Evolutionary conservation across 2,797 vertebrate genomes (phyloP).

Genomic region (Eulemur albifrons): DNA sequence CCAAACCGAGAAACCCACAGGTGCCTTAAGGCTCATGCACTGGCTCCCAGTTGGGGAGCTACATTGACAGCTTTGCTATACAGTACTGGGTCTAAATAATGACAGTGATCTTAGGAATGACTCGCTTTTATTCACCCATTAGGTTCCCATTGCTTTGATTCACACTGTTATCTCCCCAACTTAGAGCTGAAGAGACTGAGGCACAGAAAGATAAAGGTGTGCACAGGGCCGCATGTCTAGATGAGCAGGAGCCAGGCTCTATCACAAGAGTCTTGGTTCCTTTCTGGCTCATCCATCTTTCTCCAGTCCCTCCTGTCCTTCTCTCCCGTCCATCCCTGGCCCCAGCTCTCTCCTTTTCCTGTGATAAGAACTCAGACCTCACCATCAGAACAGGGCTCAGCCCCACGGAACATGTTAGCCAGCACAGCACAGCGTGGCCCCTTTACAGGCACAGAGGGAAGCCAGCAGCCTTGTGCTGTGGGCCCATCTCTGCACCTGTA

Average conservation of each 20-base stretch:
- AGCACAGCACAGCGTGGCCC: background rate
- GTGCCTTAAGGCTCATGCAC: rapidly evolving
- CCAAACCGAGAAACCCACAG: background rate
- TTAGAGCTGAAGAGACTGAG: background rate
- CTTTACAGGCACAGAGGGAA: background rate
- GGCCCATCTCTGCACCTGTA: rapidly evolving
- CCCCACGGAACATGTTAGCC: background rate
- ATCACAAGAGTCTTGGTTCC: background rate
- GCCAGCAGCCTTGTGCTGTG: background rate
- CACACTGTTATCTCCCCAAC: background rate
- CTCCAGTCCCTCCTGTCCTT: background rate
- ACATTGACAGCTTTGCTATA: background rate
- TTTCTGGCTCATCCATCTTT: background rate
- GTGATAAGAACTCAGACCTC: background rate
- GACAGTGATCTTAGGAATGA: background rate
- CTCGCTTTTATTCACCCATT: background rate
- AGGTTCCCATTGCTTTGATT: background rate
- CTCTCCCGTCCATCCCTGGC: background rate
- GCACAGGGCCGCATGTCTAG: rapidly evolving
- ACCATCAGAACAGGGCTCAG: background rate
- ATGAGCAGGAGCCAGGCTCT: background rate
- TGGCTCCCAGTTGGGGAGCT: background rate
- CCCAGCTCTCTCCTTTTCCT: background rate
- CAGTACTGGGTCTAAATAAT: background rate
- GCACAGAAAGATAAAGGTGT: background rate